A percentile compares a stretch with the other conserved stretches of the same genome.
Evolutionary conservation across 2,797 vertebrate species (phyloP).

Genomic region (Cryptoblepharus egeriae): DNA sequence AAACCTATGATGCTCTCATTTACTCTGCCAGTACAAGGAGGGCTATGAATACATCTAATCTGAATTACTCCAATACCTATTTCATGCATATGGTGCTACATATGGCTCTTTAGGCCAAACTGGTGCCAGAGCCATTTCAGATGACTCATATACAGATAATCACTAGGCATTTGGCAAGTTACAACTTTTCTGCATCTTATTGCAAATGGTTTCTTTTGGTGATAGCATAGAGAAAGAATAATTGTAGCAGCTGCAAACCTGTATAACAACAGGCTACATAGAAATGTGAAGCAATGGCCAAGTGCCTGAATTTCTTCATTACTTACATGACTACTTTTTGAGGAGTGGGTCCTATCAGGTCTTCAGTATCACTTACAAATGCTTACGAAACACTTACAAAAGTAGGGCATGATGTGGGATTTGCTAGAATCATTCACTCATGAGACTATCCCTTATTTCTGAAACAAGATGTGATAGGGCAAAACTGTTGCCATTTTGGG

Average conservation of each 20-base stretch:
- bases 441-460: too few relatives aligned
- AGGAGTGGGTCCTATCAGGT: too few relatives aligned
- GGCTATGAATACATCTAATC: constrained; percentile 15
- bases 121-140: too few relatives aligned
- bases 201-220: background rate
- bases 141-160: background rate
- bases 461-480: too few relatives aligned
- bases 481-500: too few relatives aligned
- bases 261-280: background rate
- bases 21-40: constrained; percentile 6
- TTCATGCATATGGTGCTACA: background rate
- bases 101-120: background rate
- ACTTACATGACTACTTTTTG: too few relatives aligned
- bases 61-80: background rate
- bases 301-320: background rate
- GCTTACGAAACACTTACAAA: too few relatives aligned
- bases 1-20: constrained; percentile 33
- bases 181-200: background rate
- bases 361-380: too few relatives aligned
- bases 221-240: background rate
- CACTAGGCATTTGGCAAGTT: too few relatives aligned
- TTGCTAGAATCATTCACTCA: too few relatives aligned
- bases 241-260: background rate
- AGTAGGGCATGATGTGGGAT: too few relatives aligned
- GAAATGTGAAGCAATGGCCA: background rate